phyloP scores from a whole-genome alignment of 1,140 invertebrate genomes.

The Trialeurodes vaporariorum region DNA sequence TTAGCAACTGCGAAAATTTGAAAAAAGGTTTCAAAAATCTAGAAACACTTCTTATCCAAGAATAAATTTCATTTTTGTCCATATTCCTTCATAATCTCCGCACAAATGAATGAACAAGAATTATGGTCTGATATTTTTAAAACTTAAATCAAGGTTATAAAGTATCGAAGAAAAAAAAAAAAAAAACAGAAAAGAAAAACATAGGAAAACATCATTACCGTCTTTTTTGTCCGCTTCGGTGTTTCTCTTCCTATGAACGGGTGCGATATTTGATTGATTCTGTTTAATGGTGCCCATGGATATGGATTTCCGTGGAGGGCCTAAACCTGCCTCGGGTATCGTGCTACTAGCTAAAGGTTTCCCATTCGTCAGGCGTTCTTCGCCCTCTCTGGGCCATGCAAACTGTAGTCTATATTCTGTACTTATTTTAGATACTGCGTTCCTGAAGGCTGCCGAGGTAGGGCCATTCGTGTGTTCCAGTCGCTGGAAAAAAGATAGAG shows the following conservation, averaged over 20 bases:
- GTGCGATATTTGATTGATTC: slow-evolving; percentile 31
- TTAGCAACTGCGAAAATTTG: no score
- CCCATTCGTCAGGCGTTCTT: slow-evolving; percentile 26
- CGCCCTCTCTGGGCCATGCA: slow-evolving; percentile 55
- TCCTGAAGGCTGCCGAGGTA: background rate
- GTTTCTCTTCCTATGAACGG: slow-evolving; percentile 50
- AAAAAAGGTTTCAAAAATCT: no score
- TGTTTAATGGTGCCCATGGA: slow-evolving; percentile 66
- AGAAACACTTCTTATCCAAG: no score
- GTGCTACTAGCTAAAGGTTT: slow-evolving; percentile 35
- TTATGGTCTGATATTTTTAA: no score
- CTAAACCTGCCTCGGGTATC: slow-evolving; percentile 26
- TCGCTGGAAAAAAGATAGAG: background rate
- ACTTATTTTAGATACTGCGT: slow-evolving; percentile 33
- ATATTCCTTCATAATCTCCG: no score
- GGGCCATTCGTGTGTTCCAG: background rate
- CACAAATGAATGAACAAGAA: no score
- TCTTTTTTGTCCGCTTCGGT: slow-evolving; percentile 33
- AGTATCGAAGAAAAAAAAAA: no score
- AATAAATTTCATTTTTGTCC: no score
- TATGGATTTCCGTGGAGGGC: slow-evolving; percentile 58
- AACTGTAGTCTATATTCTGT: slow-evolving; percentile 80
- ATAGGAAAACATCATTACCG: no score
- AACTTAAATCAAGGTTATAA: no score
- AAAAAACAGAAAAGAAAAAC: no score